Conservation (phyloP, 30 jellyfish, hydroid and myxozoan genomes). For the Hydractinia echinata region DNA sequence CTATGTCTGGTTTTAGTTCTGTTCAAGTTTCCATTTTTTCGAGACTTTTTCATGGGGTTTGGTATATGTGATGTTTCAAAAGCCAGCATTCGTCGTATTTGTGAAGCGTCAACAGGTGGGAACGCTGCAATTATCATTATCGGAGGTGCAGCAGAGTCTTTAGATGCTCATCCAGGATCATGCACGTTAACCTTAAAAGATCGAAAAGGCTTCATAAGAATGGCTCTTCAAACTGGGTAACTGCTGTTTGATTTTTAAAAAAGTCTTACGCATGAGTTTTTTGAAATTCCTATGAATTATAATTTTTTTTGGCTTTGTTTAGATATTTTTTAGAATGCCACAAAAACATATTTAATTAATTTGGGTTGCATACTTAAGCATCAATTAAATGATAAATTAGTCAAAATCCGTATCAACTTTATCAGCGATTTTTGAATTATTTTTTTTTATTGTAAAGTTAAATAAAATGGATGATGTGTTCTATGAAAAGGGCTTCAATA, state of each 20-base stretch:
- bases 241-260: neutral
- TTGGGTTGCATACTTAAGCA: no score
- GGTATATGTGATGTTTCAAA: conserved; percentile 84
- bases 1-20: conserved; percentile 38
- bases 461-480: no score
- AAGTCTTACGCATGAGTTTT: no score
- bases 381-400: no score
- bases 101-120: conserved; percentile 56
- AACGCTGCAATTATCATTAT: conserved; percentile 69
- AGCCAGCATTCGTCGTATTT: conserved; percentile 58
- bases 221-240: conserved; percentile 93
- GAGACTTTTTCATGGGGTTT: conserved; percentile 57
- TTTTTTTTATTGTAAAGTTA: no score
- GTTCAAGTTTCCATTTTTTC: conserved; percentile 83
- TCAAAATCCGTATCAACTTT: no score
- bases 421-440: no score
- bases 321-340: no score
- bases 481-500: no score
- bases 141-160: conserved; percentile 96
- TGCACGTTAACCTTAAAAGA: conserved; percentile 61
- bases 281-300: no score
- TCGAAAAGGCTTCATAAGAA: conserved; percentile 81
- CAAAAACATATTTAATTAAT: no score
- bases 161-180: conserved; percentile 87
- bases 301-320: no score